Evolutionary conservation across 2,888 invertebrate genomes (phyloP), one percentile per base, ranked within the genome.

Genomic region (Lottia gigantea): DNA sequence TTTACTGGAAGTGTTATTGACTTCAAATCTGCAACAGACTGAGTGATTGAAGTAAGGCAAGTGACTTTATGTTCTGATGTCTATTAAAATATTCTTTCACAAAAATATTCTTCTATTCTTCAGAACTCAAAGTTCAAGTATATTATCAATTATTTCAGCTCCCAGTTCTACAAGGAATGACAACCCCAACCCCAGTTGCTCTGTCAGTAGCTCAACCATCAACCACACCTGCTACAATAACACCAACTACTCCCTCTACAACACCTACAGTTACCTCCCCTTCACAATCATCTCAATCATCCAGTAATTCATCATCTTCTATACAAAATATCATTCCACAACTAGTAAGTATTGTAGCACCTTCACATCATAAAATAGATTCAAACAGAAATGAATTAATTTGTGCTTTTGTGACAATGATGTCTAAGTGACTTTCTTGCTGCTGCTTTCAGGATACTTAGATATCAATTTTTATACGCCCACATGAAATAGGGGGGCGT

Each of bases 201-300:
- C 40, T 46, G 62, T 47, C 78, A 79, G 66, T 74, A 74, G 47
- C 76, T 71, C 55, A 76, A 77, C 40, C 79, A 79, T 26, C 78
- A 77, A 61, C 76, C 75, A 69, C 82, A 78, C 23, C 77, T 78
- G 65, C 78, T 77, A 62, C 79, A 76, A 63, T 71, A 69, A 31
- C 78, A 74, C n/a, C 73, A 70, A 63, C 73, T 64, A 23, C 77
- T 76, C 62, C 78, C 74, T 62, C 78, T 61, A 66, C 75, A 70
- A n/a, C 74, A 75, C 23, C 63, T 71, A 3, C 75, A 75, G 46
- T 71, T 19, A 71, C 63, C 47, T 19, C 70, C 0, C 66, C 74
- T 14, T 62, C 72, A 0, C 66, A 71, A 7, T 16, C 70, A 7
- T 67, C 71, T 11, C 46, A 66, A 4, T 67, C 66, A 68, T 16